phyloP scores from a whole-genome alignment of 1,140 invertebrate species.

The Frieseomelitta varia region DNA sequence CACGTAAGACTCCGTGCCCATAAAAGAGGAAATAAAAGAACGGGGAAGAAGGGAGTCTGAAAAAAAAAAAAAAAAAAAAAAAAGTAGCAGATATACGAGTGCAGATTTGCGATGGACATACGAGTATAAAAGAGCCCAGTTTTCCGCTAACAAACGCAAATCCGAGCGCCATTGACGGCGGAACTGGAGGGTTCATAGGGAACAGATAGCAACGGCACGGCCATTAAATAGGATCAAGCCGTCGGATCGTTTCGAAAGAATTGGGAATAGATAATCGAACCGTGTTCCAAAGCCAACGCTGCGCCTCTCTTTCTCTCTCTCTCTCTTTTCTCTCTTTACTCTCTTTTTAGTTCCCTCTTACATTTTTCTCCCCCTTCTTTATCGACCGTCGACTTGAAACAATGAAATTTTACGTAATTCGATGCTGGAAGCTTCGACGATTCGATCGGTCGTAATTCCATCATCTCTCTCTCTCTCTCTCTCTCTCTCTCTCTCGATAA shows the following conservation, averaged over 20 bases:
- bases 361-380: neutral
- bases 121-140: slow-evolving; percentile 64
- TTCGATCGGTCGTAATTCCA: neutral
- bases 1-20: neutral
- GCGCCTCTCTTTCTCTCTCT: slow-evolving; percentile 5
- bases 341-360: neutral
- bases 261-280: slow-evolving; percentile 61
- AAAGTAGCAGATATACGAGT: slow-evolving; percentile 12
- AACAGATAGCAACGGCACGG: slow-evolving; percentile 47
- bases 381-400: slow-evolving; percentile 9
- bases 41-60: neutral
- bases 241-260: slow-evolving; percentile 62
- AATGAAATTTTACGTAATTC: slow-evolving; percentile 35
- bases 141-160: slow-evolving; percentile 67
- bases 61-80: neutral
- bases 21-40: neutral
- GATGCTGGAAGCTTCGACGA: neutral
- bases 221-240: slow-evolving; percentile 64
- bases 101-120: slow-evolving; percentile 44
- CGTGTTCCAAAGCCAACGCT: slow-evolving; percentile 41
- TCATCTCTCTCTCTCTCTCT: neutral
- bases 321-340: neutral
- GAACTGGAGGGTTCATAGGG: slow-evolving; percentile 39
- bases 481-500: no score
- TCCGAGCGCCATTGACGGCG: slow-evolving; percentile 61